These are phyloP conservation scores for Anoncus sp. DNA, from an alignment of 2,888 invertebrate genomes.

Conservation along the genomic window DNA sequence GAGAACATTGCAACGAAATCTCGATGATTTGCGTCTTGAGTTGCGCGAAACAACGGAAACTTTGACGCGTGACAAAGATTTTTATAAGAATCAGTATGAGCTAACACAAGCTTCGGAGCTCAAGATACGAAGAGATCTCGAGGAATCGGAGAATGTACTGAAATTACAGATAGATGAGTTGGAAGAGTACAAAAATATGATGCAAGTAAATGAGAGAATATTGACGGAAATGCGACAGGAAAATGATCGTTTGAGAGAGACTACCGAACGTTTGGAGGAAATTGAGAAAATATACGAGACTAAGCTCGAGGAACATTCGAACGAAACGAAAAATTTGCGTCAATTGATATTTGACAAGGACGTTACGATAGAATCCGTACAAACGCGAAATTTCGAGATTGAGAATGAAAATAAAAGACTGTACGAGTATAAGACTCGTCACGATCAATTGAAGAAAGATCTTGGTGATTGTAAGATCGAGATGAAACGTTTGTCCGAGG, in stretches of 20 bases:
- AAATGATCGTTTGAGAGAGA: constrained; percentile 84
- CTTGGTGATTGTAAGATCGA: constrained; percentile 72
- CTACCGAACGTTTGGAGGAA: constrained; percentile 85
- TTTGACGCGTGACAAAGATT: constrained; percentile 85
- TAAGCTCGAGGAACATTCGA: constrained; percentile 83
- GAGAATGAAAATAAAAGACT: constrained; percentile 78
- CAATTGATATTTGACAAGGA: constrained; percentile 80
- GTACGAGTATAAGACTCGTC: constrained; percentile 83
- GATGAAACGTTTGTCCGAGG: constrained; percentile 75
- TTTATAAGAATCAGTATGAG: constrained; percentile 85
- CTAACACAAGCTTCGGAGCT: constrained; percentile 84
- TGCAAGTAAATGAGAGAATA: constrained; percentile 84
- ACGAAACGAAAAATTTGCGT: constrained; percentile 84
- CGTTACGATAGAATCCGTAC: constrained; percentile 74
- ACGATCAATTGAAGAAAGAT: constrained; percentile 75
- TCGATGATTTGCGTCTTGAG: constrained; percentile 85
- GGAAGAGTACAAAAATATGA: constrained; percentile 83
- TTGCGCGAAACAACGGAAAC: constrained; percentile 85
- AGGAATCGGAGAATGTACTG: constrained; percentile 84
- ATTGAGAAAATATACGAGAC: constrained; percentile 76
- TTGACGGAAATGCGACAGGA: constrained; percentile 85
- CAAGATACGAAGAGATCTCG: constrained; percentile 85
- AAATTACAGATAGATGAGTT: constrained; percentile 83
- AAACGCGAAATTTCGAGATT: constrained; percentile 76
- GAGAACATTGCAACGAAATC: constrained; percentile 84